Evolutionary conservation across 2,797 vertebrate species (phyloP), one percentile per base, ranked within the genome.

Genomic region (Anguilla anguilla): DNA sequence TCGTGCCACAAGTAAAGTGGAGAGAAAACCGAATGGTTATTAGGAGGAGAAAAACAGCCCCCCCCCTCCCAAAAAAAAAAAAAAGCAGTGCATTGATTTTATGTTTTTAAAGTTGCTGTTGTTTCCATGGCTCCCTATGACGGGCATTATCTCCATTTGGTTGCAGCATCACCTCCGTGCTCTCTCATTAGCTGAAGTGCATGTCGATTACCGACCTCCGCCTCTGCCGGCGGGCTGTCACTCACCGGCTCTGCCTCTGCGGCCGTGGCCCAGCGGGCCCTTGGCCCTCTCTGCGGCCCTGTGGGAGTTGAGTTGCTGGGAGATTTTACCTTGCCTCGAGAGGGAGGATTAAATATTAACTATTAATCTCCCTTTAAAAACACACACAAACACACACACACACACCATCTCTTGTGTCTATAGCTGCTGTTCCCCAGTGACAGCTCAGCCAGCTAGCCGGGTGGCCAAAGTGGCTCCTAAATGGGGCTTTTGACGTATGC

Each of bases 51-150:
- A 92, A 93, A 88, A 87, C 92, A 92, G 90, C 89, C 86, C 67
- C 19, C 88, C 61, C 61, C 61, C 61, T 67, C 59, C 19, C 61
- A 55, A 9, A 55, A 25, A 64, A 67, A 67, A 67, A 67, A 88
- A 89, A 84, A 74, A 88, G 86, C 87, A 83, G 64, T 84, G 88
- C 91, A 94, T 94, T 94, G 92, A 95, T 94, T 95, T 93, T 13
- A 57, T 13, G 13, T 90, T 74, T 86, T 7, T 2, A 43, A 22
- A 25, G 59, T 83, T 88, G 90, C 91, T 93, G 93, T 88, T 92
- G 95, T 96, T 96, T 94, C 96, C 94, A 96, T 96, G 95, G 96
- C 95, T 96, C 94, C 95, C 43, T 90, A 92, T 95, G 93, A 93
- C 88, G 91, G 95, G 93, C 94, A 96, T 96, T 96, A 95, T 95